Conservation (phyloP, 2,113 vertebrate species). For the Pithys albifrons region DNA sequence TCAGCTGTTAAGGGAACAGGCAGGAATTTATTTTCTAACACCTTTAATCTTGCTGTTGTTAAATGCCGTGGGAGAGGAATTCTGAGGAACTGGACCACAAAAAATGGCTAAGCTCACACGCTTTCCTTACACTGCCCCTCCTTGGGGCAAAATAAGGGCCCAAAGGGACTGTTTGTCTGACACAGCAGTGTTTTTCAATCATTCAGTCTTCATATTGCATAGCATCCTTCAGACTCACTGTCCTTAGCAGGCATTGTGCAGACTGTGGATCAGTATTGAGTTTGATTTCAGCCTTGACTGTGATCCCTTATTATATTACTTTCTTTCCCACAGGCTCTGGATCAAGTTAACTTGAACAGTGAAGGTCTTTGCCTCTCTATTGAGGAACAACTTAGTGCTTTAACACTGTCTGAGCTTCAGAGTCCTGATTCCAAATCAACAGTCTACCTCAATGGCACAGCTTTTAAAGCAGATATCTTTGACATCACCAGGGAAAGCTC, state of each 20-base stretch:
- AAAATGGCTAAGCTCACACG: neutral
- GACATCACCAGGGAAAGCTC: conserved; percentile 83
- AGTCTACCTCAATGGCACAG: conserved; percentile 84
- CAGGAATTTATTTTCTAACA: neutral
- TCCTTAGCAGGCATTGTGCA: neutral
- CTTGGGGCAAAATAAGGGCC: neutral
- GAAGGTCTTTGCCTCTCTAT: conserved; percentile 87
- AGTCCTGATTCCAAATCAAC: conserved; percentile 72
- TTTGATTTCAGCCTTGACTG: neutral
- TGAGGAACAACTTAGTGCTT: conserved; percentile 89
- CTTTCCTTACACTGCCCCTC: neutral
- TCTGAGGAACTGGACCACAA: neutral
- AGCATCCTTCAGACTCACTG: neutral
- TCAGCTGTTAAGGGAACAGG: neutral
- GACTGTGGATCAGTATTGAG: neutral
- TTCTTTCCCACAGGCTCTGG: conserved; percentile 77
- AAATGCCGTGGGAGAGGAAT: neutral
- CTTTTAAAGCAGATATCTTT: conserved; percentile 82
- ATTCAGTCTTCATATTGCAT: neutral
- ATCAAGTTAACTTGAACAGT: conserved; percentile 80
- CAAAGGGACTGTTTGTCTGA: neutral
- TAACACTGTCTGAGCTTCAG: conserved; percentile 82
- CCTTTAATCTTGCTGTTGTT: neutral
- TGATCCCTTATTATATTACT: neutral
- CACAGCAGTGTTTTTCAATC: neutral